Base-by-base conservation (phyloP, 1,140 invertebrate genomes). In the Leptonema lineaticorne region DNA sequence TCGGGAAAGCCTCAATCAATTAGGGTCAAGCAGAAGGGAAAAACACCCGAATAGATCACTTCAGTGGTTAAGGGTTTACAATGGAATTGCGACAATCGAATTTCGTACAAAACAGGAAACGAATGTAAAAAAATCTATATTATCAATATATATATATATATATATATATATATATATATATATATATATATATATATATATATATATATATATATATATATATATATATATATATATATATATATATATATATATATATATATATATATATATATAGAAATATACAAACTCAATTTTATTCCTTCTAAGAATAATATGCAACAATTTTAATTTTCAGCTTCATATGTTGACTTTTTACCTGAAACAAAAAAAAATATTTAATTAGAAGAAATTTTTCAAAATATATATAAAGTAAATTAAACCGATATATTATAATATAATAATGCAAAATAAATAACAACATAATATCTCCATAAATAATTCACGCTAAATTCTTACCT, bases 1-100 rank as follows among this genome's bases (percentile, higher is more conserved):
- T 22, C 26, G 62, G 62, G 22, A 27, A 24, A 37, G 26, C 30
- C 62, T 64, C 50, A 64, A 64, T 64, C 62, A 64, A 64, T 64
- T 64, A 64, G 62, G 30, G 33, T 37, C 26, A 24, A 53, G 50
- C 20, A 26, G 50, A 53, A 24, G 50, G 22, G 22, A 26, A 26
- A n/a, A n/a, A 53, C 24, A 24, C 50, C 24, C 50, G 22, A 53
- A 53, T 53, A 26, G 20, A 53, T 53, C 50, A 26, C 24, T 20
- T 11, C 50, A 9, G 46, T 48, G 37, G n/a, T 41, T 41, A 41
- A 41, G 16, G 37, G 37, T 41, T 41, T 41, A 41, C 37, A 41
- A 41, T 41, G 37, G 37, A 9, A 11, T 16, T 14, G 2, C 16
- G 2, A 9, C 37, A 1, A 11, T 11, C 11, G 11, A 9, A 41